Base-by-base conservation (phyloP, 2,797 vertebrate genomes). In the Gadopsis marmoratus region DNA sequence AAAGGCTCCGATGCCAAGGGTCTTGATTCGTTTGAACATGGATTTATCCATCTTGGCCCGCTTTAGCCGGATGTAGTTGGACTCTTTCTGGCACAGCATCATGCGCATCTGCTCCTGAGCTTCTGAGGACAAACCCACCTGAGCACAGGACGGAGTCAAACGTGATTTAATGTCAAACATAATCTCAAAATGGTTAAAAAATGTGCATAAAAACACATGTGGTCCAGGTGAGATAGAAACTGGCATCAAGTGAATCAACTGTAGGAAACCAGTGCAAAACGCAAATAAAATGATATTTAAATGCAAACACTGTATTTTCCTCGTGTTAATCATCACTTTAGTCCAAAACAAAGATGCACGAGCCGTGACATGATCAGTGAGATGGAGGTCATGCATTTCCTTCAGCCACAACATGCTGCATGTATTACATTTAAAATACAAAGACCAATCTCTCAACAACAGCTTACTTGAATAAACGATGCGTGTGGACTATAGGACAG, bases 1-100 rank as follows among this genome's bases (percentile, higher is more conserved):
- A 59, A 99, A 99, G 0, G 98, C 98, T 7, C 98, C 98, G 21
- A 99, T 96, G 87, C 98, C 98, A 31, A 99, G 93, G 4, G 97
- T 99, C 92, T 99, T 99, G 93, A 99, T 99, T 83, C 98, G 97
- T 65, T 98, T 97, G 90, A 99, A 99, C 98, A 99, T 98, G 26
- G 96, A 98, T 81, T 99, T 99, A 47, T 99, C 98, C 97, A 99
- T 99, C 95, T 99, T 99, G 87, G 98, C 98, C 43, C 98, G 96
- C 91, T 98, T 98, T 54, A 99, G 96, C 14, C 98, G 95, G 89
- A 99, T 99, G 86, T 99, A 99, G 94, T 99, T 99, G 79, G 98
- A 99, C 75, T 99, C 98, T 45, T 99, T 99, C 94, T 99, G 98
- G 85, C 94, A 96, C 58, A 99, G 95, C 98, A 99, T 99, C 95